Conservation (phyloP, 2,888 invertebrate species). For the Perizoma affinitatum region DNA sequence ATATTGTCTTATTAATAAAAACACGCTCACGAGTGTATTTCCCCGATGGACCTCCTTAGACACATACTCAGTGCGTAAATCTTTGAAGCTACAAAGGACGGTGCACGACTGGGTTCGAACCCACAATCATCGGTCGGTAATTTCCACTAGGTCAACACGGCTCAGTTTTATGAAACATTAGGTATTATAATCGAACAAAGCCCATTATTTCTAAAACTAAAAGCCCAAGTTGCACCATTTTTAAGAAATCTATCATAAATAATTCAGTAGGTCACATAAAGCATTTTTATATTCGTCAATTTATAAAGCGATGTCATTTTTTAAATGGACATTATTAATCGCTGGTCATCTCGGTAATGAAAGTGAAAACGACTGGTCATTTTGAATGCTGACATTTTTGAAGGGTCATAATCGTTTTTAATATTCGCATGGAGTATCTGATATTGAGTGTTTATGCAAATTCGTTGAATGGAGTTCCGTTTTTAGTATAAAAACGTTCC, state of each 20-base stretch:
- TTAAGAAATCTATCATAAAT: not conserved
- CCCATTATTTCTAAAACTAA: too few species aligned
- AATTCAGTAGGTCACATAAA: slow-evolving; percentile 5
- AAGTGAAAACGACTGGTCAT: slow-evolving; percentile 50
- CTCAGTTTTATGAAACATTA: too few species aligned
- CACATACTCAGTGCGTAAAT: too few species aligned
- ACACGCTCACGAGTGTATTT: too few species aligned
- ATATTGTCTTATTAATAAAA: too few species aligned
- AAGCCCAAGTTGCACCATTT: too few species aligned
- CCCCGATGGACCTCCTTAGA: too few species aligned
- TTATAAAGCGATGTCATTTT: slow-evolving; percentile 44
- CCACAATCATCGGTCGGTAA: too few species aligned
- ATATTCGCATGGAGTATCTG: slow-evolving; percentile 60
- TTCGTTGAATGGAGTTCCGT: slow-evolving; percentile 46
- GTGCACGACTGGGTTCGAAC: too few species aligned
- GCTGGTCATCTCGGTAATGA: slow-evolving; percentile 50
- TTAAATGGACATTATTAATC: slow-evolving; percentile 47
- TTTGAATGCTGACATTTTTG: slow-evolving; percentile 48
- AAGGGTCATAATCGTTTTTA: slow-evolving; percentile 60
- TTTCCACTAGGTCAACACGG: too few species aligned
- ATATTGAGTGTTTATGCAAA: slow-evolving; percentile 69
- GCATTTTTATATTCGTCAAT: slow-evolving; percentile 9
- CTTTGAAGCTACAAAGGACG: too few species aligned
- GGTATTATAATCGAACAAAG: too few species aligned
- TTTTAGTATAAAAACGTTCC: not conserved